Percentiles rank a stretch among this genome's conserved stretches.
Conservation (phyloP, 2,888 invertebrate species). For the Machimus atricapillus region DNA sequence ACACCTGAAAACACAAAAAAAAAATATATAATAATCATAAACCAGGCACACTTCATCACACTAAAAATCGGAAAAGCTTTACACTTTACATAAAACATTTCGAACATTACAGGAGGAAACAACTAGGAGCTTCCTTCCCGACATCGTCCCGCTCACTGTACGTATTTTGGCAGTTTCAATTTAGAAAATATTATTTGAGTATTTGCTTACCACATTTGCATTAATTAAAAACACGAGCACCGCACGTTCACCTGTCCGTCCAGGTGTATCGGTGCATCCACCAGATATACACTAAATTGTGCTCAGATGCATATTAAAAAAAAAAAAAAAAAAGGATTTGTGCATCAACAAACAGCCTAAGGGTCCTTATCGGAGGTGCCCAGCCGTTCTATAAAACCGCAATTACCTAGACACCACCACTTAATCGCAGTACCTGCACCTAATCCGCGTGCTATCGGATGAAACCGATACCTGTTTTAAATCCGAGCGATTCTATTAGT, state of each 20-base stretch:
- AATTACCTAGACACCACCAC: neutral
- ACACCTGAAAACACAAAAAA: neutral
- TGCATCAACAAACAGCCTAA: neutral
- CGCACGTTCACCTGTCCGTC: neutral
- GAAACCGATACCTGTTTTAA: neutral
- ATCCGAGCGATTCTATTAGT: neutral
- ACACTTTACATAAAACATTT: constrained; percentile 24
- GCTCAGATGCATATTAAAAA: constrained; percentile 20
- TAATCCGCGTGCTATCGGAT: neutral
- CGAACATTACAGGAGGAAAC: constrained; percentile 37
- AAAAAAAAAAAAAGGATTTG: constrained; percentile 4
- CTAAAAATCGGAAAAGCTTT: neutral
- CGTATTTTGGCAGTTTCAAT: constrained; percentile 36
- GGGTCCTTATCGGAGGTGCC: neutral
- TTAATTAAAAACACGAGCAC: neutral
- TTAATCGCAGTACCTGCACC: neutral
- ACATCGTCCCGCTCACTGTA: constrained; percentile 38
- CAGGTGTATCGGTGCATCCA: neutral
- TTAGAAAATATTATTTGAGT: constrained; percentile 18
- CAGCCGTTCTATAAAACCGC: neutral
- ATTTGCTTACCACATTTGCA: constrained; percentile 33
- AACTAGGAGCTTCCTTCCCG: constrained; percentile 35
- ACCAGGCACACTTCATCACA: neutral
- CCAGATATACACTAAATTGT: neutral
- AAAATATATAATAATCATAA: too few species aligned